Conservation (phyloP, 2,888 invertebrate species). For the Lysandra bellargus region DNA sequence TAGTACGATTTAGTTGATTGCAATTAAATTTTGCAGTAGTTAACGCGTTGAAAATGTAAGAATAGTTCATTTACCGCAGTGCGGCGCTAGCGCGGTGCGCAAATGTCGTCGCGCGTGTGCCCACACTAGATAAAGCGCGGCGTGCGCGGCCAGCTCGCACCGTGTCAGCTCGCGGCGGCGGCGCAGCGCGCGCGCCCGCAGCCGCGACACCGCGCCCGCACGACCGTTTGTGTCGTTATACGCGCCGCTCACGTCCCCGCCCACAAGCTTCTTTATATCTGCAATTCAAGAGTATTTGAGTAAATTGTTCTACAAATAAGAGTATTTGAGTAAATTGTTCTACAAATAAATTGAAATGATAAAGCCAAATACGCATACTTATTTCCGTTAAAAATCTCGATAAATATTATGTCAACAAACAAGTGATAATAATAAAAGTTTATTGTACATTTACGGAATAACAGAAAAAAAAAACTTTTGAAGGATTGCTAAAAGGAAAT, state of each 20-base stretch:
- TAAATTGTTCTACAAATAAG: not conserved
- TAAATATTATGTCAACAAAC: too few relatives aligned
- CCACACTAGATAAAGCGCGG: slow-evolving; percentile 88
- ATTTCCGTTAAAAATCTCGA: too few relatives aligned
- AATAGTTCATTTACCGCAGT: slow-evolving; percentile 18
- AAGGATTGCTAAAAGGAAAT: too few relatives aligned
- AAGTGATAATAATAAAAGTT: too few relatives aligned
- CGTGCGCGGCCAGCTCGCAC: slow-evolving; percentile 82
- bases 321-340: too few relatives aligned
- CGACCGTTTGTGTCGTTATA: slow-evolving; percentile 75
- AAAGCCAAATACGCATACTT: too few relatives aligned
- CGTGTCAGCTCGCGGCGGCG: slow-evolving; percentile 80
- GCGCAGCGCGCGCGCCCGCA: slow-evolving; percentile 48
- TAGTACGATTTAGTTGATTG: too few relatives aligned
- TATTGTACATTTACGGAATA: too few relatives aligned
- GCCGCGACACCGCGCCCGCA: slow-evolving; percentile 80
- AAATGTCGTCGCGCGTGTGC: slow-evolving; percentile 87
- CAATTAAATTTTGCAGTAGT: too few relatives aligned
- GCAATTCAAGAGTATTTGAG: not conserved
- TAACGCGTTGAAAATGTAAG: too few relatives aligned
- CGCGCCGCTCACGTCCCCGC: slow-evolving; percentile 44
- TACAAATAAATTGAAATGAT: too few relatives aligned
- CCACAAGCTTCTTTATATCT: slow-evolving; percentile 79
- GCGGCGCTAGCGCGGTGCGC: slow-evolving; percentile 76
- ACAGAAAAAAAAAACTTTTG: too few relatives aligned